Evolutionary conservation across 2,888 invertebrate species (phyloP).

Genomic region (Eupithecia pulchellata): DNA sequence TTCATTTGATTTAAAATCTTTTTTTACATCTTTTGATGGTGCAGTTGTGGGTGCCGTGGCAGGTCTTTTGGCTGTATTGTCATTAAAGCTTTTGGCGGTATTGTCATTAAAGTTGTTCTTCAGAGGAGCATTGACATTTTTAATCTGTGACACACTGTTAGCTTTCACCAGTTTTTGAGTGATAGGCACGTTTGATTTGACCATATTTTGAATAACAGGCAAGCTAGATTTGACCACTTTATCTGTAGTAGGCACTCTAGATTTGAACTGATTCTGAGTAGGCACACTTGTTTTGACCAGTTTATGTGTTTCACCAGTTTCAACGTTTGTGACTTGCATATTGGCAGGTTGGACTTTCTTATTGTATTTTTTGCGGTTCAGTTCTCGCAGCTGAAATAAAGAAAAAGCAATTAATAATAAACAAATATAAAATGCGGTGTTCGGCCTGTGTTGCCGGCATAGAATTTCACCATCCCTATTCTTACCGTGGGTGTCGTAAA

Average conservation of each 20-base stretch:
- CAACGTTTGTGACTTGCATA: background rate
- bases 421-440: background rate
- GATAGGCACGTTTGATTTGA: conserved; percentile 4
- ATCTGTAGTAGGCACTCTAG: too few relatives aligned
- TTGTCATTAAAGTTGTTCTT: conserved; percentile 55
- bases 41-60: conserved; percentile 46
- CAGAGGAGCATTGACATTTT: conserved; percentile 26
- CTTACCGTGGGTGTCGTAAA: too few relatives aligned
- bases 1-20: conserved; percentile 23
- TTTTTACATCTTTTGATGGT: background rate
- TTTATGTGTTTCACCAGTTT: background rate
- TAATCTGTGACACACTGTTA: conserved; percentile 38
- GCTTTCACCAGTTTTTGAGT: conserved; percentile 39
- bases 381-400: conserved; percentile 66
- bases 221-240: too few relatives aligned
- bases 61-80: conserved; percentile 52
- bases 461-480: too few relatives aligned
- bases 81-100: too few relatives aligned
- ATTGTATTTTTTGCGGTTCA: conserved; percentile 72
- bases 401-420: conserved; percentile 7
- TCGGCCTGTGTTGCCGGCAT: background rate
- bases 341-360: conserved; percentile 46
- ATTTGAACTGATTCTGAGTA: background rate
- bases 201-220: background rate
- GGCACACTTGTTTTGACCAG: background rate